Evolutionary conservation across 1,140 invertebrate genomes (phyloP).

Genomic region (Cydia strobilella): DNA sequence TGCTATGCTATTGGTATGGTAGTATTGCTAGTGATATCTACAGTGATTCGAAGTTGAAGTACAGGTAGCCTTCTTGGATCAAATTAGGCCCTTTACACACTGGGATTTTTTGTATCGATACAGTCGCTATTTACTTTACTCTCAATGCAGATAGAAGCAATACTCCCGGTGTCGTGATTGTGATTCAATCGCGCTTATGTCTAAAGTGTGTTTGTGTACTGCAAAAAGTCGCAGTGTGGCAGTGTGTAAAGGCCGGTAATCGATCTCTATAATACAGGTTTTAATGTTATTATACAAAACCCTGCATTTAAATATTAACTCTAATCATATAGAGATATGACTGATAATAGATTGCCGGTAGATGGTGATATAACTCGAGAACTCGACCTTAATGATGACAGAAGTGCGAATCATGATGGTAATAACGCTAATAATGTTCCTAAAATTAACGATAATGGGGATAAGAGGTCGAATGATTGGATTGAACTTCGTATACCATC

Average conservation of each 20-base stretch:
- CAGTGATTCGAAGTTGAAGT: too few relatives aligned
- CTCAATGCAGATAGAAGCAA: too few relatives aligned
- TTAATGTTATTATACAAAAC: not conserved
- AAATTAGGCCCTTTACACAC: too few relatives aligned
- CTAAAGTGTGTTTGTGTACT: too few relatives aligned
- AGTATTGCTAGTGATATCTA: too few relatives aligned
- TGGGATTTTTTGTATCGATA: too few relatives aligned
- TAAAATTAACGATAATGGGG: not conserved
- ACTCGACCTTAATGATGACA: constrained; percentile 10
- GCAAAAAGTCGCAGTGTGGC: too few relatives aligned
- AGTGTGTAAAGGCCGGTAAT: not conserved
- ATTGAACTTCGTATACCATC: constrained; percentile 10
- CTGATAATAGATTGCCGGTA: not conserved
- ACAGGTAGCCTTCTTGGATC: too few relatives aligned
- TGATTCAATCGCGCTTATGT: too few relatives aligned
- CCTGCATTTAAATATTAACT: not conserved
- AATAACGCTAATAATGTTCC: not conserved
- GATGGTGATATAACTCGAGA: not conserved
- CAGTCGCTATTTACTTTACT: too few relatives aligned
- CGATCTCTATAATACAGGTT: not conserved
- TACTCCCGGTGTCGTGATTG: too few relatives aligned
- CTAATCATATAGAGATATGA: not conserved
- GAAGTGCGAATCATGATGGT: constrained; percentile 2
- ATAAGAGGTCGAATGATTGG: constrained; percentile 1
- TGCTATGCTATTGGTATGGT: too few relatives aligned